Evolutionary conservation across 1,140 invertebrate genomes (phyloP).

Genomic region (Megalopta genalis): DNA sequence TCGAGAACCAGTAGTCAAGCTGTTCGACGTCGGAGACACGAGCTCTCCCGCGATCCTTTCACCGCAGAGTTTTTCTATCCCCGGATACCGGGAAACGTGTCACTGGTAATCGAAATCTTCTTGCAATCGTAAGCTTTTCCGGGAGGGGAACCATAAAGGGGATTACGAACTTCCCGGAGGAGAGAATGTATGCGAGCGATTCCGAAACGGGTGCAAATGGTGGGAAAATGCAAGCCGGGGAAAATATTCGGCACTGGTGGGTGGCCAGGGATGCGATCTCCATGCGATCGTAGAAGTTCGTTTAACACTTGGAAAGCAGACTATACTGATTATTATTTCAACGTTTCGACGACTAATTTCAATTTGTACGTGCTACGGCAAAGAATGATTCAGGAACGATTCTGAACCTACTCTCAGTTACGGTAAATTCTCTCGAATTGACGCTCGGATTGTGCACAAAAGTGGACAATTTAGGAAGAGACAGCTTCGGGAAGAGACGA

Average conservation of each 20-base stretch:
- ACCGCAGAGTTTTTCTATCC: slow-evolving; percentile 7
- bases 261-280: no score
- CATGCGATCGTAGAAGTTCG: no score
- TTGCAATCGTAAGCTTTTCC: background rate
- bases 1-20: slow-evolving; percentile 7
- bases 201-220: background rate
- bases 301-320: no score
- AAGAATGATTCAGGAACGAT: no score
- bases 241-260: background rate
- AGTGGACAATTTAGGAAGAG: no score
- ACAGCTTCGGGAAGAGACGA: no score
- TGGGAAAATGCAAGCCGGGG: background rate
- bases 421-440: no score
- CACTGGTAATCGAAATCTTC: background rate
- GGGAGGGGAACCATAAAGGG: background rate
- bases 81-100: background rate
- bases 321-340: no score
- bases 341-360: no score
- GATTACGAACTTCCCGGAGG: background rate
- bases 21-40: slow-evolving; percentile 23
- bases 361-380: no score
- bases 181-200: background rate
- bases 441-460: no score
- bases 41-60: slow-evolving; percentile 15
- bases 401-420: no score